Conservation (phyloP, 2,113 vertebrate species). For the Herpetotheres cachinnans region DNA sequence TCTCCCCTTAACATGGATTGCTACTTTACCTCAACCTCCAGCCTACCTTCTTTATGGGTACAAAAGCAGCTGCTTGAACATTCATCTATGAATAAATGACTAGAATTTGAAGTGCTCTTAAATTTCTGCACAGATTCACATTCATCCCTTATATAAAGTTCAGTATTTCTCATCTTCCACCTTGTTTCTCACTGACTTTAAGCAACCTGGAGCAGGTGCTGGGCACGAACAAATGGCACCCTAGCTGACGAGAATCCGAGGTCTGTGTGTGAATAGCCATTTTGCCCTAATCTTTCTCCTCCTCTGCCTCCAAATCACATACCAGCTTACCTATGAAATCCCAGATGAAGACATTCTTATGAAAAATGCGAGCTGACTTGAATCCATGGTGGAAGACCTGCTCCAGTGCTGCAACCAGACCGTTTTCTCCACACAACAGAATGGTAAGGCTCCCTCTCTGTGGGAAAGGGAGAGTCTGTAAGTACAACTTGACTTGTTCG, state of each 20-base stretch:
- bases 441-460: conserved; percentile 94
- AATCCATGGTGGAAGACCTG: conserved; percentile 95
- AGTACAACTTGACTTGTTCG: background rate
- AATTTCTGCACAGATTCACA: background rate
- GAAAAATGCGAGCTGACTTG: conserved; percentile 89
- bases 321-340: conserved; percentile 90
- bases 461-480: background rate
- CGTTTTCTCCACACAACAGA: conserved; percentile 90
- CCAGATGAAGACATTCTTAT: conserved; percentile 96
- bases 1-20: background rate
- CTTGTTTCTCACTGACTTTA: background rate
- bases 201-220: background rate
- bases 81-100: background rate
- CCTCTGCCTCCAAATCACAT: background rate
- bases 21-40: background rate
- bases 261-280: background rate
- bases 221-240: background rate
- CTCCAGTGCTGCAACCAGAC: conserved; percentile 89
- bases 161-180: background rate
- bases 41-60: background rate
- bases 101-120: background rate
- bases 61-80: background rate
- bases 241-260: background rate
- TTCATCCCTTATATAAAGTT: background rate
- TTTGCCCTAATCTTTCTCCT: background rate